Percentiles rank a stretch among this genome's conserved stretches.
Evolutionary conservation across 2,797 vertebrate genomes (phyloP).

Genomic region (Coilia nasus): DNA sequence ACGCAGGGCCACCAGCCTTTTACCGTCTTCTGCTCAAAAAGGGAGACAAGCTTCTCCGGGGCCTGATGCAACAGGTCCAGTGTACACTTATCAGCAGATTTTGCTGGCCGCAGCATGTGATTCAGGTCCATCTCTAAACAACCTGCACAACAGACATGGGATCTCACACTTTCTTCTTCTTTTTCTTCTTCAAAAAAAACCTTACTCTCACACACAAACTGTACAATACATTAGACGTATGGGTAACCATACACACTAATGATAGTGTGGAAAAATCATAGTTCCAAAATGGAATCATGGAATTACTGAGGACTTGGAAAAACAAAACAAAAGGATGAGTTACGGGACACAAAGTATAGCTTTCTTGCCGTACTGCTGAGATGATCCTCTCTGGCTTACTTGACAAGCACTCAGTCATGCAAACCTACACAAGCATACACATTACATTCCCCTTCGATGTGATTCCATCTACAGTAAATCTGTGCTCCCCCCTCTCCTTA

Average conservation of each 20-base stretch:
- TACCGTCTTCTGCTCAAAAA: conserved; percentile 93
- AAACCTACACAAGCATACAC: conserved; percentile 34
- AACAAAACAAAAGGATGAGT: conserved; percentile 9
- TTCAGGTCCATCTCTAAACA: conserved; percentile 92
- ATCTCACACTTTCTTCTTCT: neutral
- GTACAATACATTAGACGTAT: neutral
- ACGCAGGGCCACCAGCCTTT: conserved; percentile 96
- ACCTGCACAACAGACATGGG: conserved; percentile 67
- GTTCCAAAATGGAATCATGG: neutral
- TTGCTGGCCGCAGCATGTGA: conserved; percentile 88
- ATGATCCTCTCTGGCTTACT: conserved; percentile 5
- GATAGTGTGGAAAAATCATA: neutral
- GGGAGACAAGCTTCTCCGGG: conserved; percentile 77
- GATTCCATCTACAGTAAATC: conserved; percentile 43
- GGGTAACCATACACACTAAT: neutral
- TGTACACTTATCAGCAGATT: conserved; percentile 86
- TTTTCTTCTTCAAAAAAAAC: too few species aligned
- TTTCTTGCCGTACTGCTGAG: neutral
- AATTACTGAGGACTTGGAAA: neutral
- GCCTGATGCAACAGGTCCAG: conserved; percentile 77
- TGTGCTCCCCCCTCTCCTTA: conserved; percentile 48
- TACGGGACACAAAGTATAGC: conserved; percentile 6
- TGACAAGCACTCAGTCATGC: conserved; percentile 31
- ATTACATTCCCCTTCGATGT: conserved; percentile 53
- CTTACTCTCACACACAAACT: conserved; percentile 2